These are phyloP conservation scores for Petroica traversi DNA, from an alignment of 2,113 vertebrate species.

Conservation along the genomic window DNA sequence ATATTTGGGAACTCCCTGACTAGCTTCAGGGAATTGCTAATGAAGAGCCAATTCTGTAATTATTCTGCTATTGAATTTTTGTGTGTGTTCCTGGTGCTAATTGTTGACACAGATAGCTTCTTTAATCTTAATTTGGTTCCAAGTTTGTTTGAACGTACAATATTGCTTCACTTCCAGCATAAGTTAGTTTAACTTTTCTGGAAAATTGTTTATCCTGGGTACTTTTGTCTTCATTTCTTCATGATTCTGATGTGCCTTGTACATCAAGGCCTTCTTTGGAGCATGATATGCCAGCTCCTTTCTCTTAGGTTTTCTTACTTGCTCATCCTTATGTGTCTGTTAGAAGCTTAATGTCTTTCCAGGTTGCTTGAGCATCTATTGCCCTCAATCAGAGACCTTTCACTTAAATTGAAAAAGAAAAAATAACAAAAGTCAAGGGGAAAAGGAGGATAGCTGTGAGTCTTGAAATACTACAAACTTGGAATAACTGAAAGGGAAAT, in stretches of 20 bases:
- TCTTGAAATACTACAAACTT: background rate
- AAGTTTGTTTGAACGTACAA: background rate
- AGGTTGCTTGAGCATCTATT: background rate
- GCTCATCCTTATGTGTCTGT: background rate
- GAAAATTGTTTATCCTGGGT: fast-evolving
- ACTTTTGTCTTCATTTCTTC: background rate
- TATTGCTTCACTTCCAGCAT: background rate
- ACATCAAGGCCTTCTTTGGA: background rate
- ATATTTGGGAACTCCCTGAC: background rate
- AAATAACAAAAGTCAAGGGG: background rate
- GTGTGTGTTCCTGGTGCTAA: background rate
- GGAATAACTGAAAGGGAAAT: background rate
- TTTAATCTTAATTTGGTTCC: background rate
- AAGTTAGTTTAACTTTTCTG: background rate
- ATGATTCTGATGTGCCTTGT: background rate
- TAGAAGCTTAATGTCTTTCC: background rate
- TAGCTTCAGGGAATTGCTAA: background rate
- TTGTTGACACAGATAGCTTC: background rate
- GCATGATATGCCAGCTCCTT: background rate
- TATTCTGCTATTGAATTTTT: background rate
- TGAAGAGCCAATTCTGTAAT: background rate
- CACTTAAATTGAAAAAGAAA: background rate
- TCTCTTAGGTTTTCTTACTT: background rate
- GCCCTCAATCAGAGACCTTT: background rate
- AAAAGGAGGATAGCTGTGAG: background rate